Evolutionary conservation across 2,888 invertebrate genomes (phyloP), one percentile per base, ranked within the genome.

Genomic region (Pegoplata infirma): DNA sequence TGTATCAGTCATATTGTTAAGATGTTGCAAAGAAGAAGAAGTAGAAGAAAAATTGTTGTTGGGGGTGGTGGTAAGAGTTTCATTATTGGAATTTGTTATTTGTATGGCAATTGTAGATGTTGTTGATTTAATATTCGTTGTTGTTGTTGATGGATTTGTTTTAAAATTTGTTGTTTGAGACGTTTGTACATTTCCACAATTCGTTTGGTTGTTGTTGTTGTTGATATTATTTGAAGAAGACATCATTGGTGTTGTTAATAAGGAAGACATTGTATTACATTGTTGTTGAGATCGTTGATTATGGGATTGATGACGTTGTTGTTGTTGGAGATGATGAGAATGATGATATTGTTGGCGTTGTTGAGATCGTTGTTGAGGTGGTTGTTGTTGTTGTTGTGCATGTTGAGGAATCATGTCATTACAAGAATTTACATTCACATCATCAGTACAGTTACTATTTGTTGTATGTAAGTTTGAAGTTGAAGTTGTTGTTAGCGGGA

Each of bases 351-450:
- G 82, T 68, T 77, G 82, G 72, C 76, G 81, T 59, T 66, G 61
- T 40, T 47, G 66, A 36, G 17, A 28, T 73, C 51, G 59, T n/a
- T 53, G 66, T 55, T 72, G 68, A 40, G 51, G 69, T 56, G 36
- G 76, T 49, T 76, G 81, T 58, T 80, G 83, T 58, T 80, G 83
- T 82, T 78, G 82, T 68, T 82, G 83, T 51, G 68, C 82, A 82
- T 83, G 81, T 82, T 86, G 85, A 85, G 88, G 85, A 88, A 88
- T 88, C 86, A 87, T 85, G 85, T 87, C 89, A 85, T 87, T 88
- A 88, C 86, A 88, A 88, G 88, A 88, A 88, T 87, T 88, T 86
- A 88, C 85, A 88, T 88, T 88, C 88, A 88, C 88, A 88, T 86
- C 89, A 88, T 88, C 88, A 88, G 88, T 87, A 88, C 84, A 84